Evolutionary conservation across 2,113 vertebrate species (phyloP), one percentile per base, ranked within the genome.

Genomic region (Camelus dromedarius): DNA sequence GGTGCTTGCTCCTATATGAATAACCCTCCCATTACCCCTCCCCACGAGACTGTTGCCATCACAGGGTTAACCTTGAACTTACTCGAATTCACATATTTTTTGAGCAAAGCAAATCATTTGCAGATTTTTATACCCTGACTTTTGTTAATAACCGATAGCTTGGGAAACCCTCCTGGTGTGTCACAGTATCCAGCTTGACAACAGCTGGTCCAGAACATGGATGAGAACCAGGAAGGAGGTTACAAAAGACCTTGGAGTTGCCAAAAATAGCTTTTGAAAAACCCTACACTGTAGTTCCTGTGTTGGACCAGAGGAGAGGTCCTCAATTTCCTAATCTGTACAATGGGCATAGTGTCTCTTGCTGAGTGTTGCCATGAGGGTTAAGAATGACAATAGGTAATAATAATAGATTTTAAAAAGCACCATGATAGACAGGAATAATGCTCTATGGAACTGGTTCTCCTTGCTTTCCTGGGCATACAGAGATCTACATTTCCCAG

Each of bases 401-500:
- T 8, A 28, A 15, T 60, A 28, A 54, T 30, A 85, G 14, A 14
- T 81, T 82, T 18, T 0, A 67, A 80, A 88, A 66, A 24, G 8
- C 13, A 5, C 42, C 58, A 4, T 3, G 24, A 7, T 22, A 22
- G 73, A 50, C 8, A 75, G 19, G 28, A 76, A 35, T 15, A 38
- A 24, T 5, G n/a, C 19, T 66, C 54, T 16, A 35, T 1, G 2
- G 32, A 12, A 22, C 46, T 69, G 54, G 18, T 14, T 48, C n/a
- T 38, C 48, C 8, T 32, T n/a, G 22, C 30, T 35, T 91, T 46
- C 26, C n/a, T 50, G 80, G 79, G 35, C 48, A 42, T 8, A 6
- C 20, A 64, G 52, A 58, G 10, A 62, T 87, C 64, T 70, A 69
- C 60, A 93, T 85, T 95, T 97, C 91, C 69, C 58, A 88, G 69